These are phyloP conservation scores for Sarcophaga carnaria DNA, from an alignment of 2,888 invertebrate genomes.

Conservation along the genomic window DNA sequence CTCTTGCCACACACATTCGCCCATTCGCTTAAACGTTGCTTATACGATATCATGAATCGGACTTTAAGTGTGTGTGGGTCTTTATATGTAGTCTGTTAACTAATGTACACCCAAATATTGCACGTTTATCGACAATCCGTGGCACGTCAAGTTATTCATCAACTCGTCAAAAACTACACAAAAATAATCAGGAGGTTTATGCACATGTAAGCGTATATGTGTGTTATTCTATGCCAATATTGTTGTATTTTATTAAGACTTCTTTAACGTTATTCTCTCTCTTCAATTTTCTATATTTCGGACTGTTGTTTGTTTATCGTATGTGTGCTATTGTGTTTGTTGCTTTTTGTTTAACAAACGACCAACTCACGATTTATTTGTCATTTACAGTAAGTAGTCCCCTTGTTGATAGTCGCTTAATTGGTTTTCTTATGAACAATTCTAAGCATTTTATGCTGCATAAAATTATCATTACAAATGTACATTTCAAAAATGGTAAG, in stretches of 20 bases:
- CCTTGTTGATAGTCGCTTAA: conserved; percentile 77
- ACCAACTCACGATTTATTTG: conserved; percentile 77
- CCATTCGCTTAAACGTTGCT: conserved; percentile 20
- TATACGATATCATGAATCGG: conserved; percentile 12
- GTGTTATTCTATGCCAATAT: conserved; percentile 21
- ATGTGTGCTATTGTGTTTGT: neutral
- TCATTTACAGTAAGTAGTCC: conserved; percentile 72
- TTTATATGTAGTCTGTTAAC: conserved; percentile 71
- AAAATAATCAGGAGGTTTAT: conserved; percentile 22
- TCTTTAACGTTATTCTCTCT: conserved; percentile 32
- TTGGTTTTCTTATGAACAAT: conserved; percentile 74
- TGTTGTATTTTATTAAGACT: conserved; percentile 21
- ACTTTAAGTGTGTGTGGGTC: neutral
- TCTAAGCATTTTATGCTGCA: conserved; percentile 68
- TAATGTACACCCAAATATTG: conserved; percentile 81
- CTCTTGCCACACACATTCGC: neutral
- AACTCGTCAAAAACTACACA: conserved; percentile 76
- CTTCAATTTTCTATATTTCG: too few relatives aligned
- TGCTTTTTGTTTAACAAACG: conserved; percentile 49
- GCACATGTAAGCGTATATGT: conserved; percentile 15
- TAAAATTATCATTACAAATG: conserved; percentile 68
- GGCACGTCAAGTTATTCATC: conserved; percentile 79
- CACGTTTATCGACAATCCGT: conserved; percentile 78
- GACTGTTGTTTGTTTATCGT: conserved; percentile 4
- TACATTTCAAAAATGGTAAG: conserved; percentile 39